A percentile compares a stretch with the other conserved stretches of the same genome.
Conservation (phyloP, 1,140 invertebrate species). For the Diabrotica undecimpunctata region DNA sequence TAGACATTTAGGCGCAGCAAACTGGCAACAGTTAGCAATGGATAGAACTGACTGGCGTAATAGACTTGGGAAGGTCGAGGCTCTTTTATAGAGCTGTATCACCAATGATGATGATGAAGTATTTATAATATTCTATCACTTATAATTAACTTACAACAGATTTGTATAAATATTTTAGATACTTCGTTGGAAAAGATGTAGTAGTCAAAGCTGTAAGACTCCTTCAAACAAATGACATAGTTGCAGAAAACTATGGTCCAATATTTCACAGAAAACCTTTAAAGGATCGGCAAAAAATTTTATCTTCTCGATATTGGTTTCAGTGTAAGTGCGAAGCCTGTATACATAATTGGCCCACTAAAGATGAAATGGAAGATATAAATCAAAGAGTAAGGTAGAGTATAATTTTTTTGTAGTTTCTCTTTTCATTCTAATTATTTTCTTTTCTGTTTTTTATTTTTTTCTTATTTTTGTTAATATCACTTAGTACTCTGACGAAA, state of each 20-base stretch:
- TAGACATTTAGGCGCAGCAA: too few species aligned
- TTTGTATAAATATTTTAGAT: slow-evolving; percentile 48
- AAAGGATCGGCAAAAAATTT: slow-evolving; percentile 60
- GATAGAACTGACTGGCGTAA: too few species aligned
- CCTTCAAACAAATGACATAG: slow-evolving; percentile 59
- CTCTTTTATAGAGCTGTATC: too few species aligned
- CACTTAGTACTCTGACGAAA: too few species aligned
- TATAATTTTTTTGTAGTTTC: neutral
- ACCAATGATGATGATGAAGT: too few species aligned
- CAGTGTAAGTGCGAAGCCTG: slow-evolving; percentile 73
- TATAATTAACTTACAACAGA: too few species aligned
- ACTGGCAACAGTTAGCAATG: too few species aligned
- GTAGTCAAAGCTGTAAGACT: slow-evolving; percentile 66
- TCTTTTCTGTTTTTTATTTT: too few species aligned
- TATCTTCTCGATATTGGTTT: slow-evolving; percentile 78
- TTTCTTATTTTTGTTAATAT: too few species aligned
- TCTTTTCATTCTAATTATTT: too few species aligned
- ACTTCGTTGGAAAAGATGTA: slow-evolving; percentile 71
- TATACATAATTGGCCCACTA: slow-evolving; percentile 68
- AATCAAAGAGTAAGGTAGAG: slow-evolving; percentile 31
- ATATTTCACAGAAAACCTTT: slow-evolving; percentile 65
- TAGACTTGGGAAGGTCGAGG: too few species aligned
- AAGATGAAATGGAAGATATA: slow-evolving; percentile 44
- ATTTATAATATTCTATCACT: too few species aligned
- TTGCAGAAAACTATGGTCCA: slow-evolving; percentile 84